Conservation (phyloP, 2,888 invertebrate species). For the Gymnocheta viridis region DNA sequence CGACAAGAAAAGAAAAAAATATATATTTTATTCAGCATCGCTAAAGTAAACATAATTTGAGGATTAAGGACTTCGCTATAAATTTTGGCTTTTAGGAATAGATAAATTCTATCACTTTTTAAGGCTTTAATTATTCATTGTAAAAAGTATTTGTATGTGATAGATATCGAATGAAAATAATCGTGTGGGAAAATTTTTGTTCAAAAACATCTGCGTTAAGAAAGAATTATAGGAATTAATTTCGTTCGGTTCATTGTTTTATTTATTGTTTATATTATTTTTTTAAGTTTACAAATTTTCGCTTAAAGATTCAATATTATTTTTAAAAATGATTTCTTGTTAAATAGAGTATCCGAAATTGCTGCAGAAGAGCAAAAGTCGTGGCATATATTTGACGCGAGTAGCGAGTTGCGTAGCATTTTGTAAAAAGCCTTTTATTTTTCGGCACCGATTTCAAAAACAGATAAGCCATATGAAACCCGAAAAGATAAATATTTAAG, state of each 20-base stretch:
- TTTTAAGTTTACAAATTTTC: background rate
- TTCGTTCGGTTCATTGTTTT: background rate
- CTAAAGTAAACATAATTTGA: background rate
- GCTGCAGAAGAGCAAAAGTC: too few species aligned
- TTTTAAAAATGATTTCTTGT: too few species aligned
- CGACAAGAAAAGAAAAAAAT: background rate
- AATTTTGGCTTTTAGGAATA: background rate
- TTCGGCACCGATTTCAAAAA: too few species aligned
- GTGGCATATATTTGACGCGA: too few species aligned
- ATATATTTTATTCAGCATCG: conserved; percentile 1
- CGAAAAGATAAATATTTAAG: too few species aligned
- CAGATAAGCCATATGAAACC: too few species aligned
- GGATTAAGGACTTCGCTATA: background rate
- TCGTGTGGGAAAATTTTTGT: conserved; percentile 39
- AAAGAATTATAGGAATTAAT: conserved; percentile 31
- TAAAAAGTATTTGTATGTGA: conserved; percentile 3
- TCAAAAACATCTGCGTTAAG: conserved; percentile 51
- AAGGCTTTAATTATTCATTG: conserved; percentile 47
- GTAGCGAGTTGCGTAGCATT: too few species aligned
- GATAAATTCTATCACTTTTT: background rate
- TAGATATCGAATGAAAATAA: conserved; percentile 44
- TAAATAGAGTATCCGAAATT: too few species aligned
- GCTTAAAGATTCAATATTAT: background rate
- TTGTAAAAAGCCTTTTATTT: too few species aligned
- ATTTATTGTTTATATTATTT: too few species aligned